Evolutionary conservation across 2,113 vertebrate genomes (phyloP).

Genomic region (Dicerorhinus sumatrensis): DNA sequence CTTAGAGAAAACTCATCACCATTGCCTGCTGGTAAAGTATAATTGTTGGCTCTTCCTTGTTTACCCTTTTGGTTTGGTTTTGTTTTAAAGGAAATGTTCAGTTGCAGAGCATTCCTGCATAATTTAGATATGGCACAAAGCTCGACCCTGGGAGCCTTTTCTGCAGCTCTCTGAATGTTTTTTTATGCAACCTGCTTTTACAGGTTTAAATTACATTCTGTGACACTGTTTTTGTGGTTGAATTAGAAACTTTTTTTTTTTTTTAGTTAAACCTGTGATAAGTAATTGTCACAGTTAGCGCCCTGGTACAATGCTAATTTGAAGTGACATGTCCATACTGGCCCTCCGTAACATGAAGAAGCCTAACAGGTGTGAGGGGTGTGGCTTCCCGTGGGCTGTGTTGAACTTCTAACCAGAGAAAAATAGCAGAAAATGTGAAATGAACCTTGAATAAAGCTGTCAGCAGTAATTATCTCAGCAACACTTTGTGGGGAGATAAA

Average conservation of each 20-base stretch:
- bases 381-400: conserved; percentile 89
- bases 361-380: conserved; percentile 94
- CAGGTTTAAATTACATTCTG: conserved; percentile 89
- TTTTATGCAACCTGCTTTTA: conserved; percentile 88
- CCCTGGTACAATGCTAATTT: conserved; percentile 89
- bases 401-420: conserved; percentile 91
- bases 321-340: conserved; percentile 90
- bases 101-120: conserved; percentile 77
- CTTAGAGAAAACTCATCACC: neutral
- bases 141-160: conserved; percentile 82
- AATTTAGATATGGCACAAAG: conserved; percentile 78
- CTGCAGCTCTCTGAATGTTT: conserved; percentile 81
- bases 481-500: conserved; percentile 89
- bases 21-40: neutral
- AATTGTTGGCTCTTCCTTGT: conserved; percentile 25
- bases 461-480: conserved; percentile 98
- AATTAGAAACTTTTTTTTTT: conserved; percentile 89
- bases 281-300: conserved; percentile 92
- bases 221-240: conserved; percentile 90
- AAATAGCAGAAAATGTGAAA: conserved; percentile 93
- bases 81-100: conserved; percentile 73
- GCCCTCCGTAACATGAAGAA: conserved; percentile 90
- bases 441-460: conserved; percentile 97
- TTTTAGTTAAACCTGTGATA: conserved; percentile 89
- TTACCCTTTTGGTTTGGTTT: conserved; percentile 73